Conservation (phyloP, 2,797 vertebrate genomes). For the Hemibagrus guttatus region DNA sequence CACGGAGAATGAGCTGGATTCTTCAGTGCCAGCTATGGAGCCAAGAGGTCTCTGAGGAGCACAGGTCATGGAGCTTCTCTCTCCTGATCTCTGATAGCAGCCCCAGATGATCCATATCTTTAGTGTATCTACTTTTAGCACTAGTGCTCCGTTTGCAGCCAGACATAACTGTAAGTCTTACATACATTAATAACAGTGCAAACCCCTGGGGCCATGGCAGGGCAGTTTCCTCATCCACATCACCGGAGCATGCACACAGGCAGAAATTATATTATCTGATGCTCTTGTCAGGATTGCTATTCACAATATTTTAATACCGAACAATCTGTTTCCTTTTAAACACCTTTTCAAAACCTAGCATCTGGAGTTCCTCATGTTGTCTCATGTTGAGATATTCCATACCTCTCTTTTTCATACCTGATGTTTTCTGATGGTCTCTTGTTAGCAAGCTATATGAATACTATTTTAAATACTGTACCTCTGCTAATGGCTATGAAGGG, state of each 20-base stretch:
- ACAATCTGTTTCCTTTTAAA: background rate
- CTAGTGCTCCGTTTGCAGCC: background rate
- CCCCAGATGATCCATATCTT: conserved; percentile 42
- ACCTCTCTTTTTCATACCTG: background rate
- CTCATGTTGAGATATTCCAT: background rate
- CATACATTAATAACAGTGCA: conserved; percentile 34
- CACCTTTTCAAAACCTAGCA: background rate
- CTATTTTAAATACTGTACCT: background rate
- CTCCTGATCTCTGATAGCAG: conserved; percentile 53
- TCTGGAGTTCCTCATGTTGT: background rate
- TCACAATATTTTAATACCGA: background rate
- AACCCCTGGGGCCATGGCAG: background rate
- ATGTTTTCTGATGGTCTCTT: background rate
- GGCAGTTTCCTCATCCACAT: conserved; percentile 1
- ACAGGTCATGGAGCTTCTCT: conserved; percentile 22
- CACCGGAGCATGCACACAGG: background rate
- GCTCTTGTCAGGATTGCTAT: background rate
- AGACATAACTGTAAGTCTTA: conserved; percentile 16
- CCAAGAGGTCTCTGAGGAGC: conserved; percentile 37
- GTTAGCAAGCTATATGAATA: background rate
- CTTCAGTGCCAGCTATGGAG: conserved; percentile 59
- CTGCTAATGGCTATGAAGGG: background rate
- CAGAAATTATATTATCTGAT: background rate
- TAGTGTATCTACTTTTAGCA: conserved; percentile 21
- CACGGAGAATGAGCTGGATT: conserved; percentile 62